A percentile compares a stretch with the other conserved stretches of the same genome.
phyloP scores from a whole-genome alignment of 2,888 invertebrate genomes.

The Agonopterix arenella region DNA sequence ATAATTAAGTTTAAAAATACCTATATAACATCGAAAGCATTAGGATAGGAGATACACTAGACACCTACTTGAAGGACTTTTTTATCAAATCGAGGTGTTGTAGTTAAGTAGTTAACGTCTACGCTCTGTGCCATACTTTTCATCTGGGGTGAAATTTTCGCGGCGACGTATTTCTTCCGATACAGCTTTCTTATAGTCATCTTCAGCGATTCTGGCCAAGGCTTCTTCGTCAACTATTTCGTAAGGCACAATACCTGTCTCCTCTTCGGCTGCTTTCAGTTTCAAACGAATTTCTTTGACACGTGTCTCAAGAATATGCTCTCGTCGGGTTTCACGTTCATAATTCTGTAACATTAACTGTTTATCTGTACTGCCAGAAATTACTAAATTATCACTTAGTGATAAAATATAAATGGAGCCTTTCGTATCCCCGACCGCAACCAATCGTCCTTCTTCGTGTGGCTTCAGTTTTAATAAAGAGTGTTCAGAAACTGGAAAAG shows the following conservation, averaged over 20 bases:
- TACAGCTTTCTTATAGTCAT: conserved; percentile 42
- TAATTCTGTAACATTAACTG: conserved; percentile 81
- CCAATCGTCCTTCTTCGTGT: conserved; percentile 77
- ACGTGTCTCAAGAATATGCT: conserved; percentile 91
- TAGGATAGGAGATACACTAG: no score
- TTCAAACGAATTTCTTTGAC: conserved; percentile 86
- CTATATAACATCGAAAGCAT: no score
- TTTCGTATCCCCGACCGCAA: conserved; percentile 80
- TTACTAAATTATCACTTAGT: conserved; percentile 79
- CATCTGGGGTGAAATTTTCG: neutral
- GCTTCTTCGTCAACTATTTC: conserved; percentile 26
- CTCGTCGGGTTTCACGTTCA: conserved; percentile 89
- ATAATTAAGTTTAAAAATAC: no score
- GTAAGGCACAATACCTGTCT: conserved; percentile 18
- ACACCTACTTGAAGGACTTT: no score
- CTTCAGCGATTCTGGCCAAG: conserved; percentile 35
- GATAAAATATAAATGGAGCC: conserved; percentile 82
- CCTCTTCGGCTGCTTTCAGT: conserved; percentile 49
- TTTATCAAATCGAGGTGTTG: no score
- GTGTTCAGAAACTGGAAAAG: conserved; percentile 72
- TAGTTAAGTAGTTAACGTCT: no score
- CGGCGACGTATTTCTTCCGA: neutral
- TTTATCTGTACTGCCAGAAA: conserved; percentile 82
- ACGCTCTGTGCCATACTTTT: neutral
- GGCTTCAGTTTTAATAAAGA: conserved; percentile 79